phyloP scores from a whole-genome alignment of 1,140 invertebrate species.

The Halesus radiatus region DNA sequence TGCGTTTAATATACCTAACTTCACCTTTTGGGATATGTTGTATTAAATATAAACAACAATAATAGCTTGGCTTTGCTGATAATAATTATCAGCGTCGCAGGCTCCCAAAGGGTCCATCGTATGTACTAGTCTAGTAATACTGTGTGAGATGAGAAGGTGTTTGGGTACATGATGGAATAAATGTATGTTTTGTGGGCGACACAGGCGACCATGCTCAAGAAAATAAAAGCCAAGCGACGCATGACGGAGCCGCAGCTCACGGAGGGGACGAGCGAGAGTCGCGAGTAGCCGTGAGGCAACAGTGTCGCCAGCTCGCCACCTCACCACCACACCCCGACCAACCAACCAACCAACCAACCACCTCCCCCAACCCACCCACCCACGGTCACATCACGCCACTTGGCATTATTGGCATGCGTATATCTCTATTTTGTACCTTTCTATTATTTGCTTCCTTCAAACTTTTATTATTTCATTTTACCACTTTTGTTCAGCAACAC shows the following conservation, averaged over 20 bases:
- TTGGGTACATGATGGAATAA: constrained; percentile 23
- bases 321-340: not conserved
- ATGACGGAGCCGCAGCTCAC: constrained; percentile 87
- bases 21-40: too few relatives aligned
- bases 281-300: constrained; percentile 42
- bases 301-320: constrained; percentile 7
- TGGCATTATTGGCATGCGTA: constrained; percentile 58
- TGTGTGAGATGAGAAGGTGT: too few relatives aligned
- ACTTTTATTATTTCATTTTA: constrained; percentile 51
- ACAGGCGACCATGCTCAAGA: constrained; percentile 92
- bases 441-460: constrained; percentile 56
- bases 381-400: constrained; percentile 53
- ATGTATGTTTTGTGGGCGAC: constrained; percentile 50
- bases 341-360: not conserved
- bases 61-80: too few relatives aligned
- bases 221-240: constrained; percentile 94
- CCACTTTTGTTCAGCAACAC: constrained; percentile 21
- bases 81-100: too few relatives aligned
- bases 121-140: too few relatives aligned
- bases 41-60: too few relatives aligned
- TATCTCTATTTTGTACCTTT: constrained; percentile 56
- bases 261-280: constrained; percentile 72
- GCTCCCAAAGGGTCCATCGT: too few relatives aligned
- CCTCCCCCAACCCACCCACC: not conserved
- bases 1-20: too few relatives aligned